Conservation (phyloP, 2,888 invertebrate species). For the Bombylius discolor region DNA sequence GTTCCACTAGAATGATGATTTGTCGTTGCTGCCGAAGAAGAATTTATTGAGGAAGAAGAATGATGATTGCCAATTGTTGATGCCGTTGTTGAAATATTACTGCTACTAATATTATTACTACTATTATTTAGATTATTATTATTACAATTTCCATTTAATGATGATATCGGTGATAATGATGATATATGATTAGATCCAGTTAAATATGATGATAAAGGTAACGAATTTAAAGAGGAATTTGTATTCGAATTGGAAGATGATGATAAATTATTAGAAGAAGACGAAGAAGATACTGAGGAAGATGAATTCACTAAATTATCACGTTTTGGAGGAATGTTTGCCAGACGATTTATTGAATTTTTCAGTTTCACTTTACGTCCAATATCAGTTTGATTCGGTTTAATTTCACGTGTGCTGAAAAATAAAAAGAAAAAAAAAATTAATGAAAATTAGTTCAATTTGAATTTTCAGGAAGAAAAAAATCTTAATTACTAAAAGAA, state of each 20-base stretch:
- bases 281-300: slow-evolving; percentile 3
- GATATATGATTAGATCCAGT: slow-evolving; percentile 1
- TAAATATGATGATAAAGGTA: too few relatives aligned
- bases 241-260: not conserved
- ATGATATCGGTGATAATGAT: slow-evolving; percentile 7
- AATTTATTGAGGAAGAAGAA: slow-evolving; percentile 4
- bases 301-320: slow-evolving; percentile 10
- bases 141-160: slow-evolving; percentile 1
- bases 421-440: slow-evolving; percentile 11
- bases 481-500: not conserved
- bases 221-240: too few relatives aligned
- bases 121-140: slow-evolving; percentile 10
- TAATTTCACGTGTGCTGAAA: slow-evolving; percentile 81
- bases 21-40: not conserved
- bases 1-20: not conserved
- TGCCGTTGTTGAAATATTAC: slow-evolving; percentile 15
- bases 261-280: not conserved
- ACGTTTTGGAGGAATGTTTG: slow-evolving; percentile 29
- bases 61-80: slow-evolving; percentile 9
- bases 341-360: slow-evolving; percentile 28
- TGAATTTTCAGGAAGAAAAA: not conserved
- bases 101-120: slow-evolving; percentile 11
- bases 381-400: slow-evolving; percentile 79
- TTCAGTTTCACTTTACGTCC: slow-evolving; percentile 77
- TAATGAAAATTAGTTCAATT: too few relatives aligned